These are phyloP conservation scores for Steinernema carpocapsae DNA, from an alignment of 2,888 invertebrate species.

Conservation along the genomic window DNA sequence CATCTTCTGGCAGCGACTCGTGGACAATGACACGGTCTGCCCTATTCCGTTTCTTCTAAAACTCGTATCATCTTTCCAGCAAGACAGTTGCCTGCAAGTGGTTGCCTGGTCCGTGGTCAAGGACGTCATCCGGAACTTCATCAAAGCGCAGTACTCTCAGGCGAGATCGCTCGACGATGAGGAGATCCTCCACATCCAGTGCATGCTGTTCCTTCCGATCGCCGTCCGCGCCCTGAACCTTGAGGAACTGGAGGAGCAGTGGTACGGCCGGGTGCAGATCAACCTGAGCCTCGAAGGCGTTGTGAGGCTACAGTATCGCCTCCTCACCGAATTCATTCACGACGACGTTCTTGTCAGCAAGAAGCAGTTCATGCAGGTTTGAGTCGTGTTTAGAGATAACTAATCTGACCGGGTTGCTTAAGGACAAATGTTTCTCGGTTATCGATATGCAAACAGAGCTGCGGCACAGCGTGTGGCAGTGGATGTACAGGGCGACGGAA, in stretches of 20 bases:
- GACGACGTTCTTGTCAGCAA: conserved; percentile 45
- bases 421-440: conserved; percentile 49
- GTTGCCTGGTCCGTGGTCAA: conserved; percentile 45
- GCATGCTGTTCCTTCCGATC: conserved; percentile 52
- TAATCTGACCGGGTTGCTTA: not conserved
- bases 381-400: not conserved
- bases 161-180: conserved; percentile 47
- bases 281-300: conserved; percentile 20
- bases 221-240: not conserved
- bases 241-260: not conserved
- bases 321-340: conserved; percentile 47
- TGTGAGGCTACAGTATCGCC: conserved; percentile 44
- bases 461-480: conserved; percentile 54
- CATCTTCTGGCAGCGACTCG: conserved; percentile 57
- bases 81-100: not conserved
- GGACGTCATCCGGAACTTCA: conserved; percentile 48
- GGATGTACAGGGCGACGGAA: conserved; percentile 47
- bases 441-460: conserved; percentile 54
- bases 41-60: no score
- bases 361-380: conserved; percentile 51
- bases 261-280: not conserved
- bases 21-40: conserved; percentile 41
- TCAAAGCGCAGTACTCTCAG: conserved; percentile 51
- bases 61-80: conserved; percentile 1
- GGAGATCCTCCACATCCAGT: conserved; percentile 54